A percentile compares a stretch with the other conserved stretches of the same genome.
phyloP scores from a whole-genome alignment of 2,888 invertebrate genomes.

The Sinodicranocentrus sp. region DNA sequence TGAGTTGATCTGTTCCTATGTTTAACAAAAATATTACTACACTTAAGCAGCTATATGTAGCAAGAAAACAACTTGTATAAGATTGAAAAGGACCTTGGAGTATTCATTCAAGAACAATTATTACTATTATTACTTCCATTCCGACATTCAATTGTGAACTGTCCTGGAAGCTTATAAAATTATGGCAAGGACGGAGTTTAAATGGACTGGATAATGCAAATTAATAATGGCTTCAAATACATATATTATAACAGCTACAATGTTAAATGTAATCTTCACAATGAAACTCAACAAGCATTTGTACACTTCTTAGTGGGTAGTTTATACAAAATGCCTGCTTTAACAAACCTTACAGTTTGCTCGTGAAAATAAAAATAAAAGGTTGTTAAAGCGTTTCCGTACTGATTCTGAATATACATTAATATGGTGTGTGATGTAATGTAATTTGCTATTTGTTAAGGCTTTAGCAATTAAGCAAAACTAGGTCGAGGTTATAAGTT shows the following conservation, averaged over 20 bases:
- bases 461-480: conserved; percentile 18
- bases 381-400: conserved; percentile 33
- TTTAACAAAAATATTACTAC: not conserved
- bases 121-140: no score
- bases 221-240: conserved; percentile 1
- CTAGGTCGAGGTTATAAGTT: not conserved
- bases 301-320: conserved; percentile 19
- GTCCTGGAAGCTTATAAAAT: no score
- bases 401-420: conserved; percentile 20
- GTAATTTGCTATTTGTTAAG: conserved; percentile 9
- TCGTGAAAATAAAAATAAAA: not conserved
- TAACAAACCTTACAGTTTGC: conserved; percentile 40
- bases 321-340: conserved; percentile 50
- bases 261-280: not conserved
- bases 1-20: no score
- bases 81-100: no score
- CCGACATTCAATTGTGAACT: no score
- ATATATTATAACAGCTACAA: not conserved
- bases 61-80: no score
- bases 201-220: conserved; percentile 41
- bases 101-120: no score
- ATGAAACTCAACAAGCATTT: conserved; percentile 19
- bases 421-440: conserved; percentile 25
- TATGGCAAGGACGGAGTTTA: not conserved
- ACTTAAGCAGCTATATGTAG: not conserved